Base-by-base conservation (phyloP, 2,113 vertebrate species). In the Zosterops pallidus region DNA sequence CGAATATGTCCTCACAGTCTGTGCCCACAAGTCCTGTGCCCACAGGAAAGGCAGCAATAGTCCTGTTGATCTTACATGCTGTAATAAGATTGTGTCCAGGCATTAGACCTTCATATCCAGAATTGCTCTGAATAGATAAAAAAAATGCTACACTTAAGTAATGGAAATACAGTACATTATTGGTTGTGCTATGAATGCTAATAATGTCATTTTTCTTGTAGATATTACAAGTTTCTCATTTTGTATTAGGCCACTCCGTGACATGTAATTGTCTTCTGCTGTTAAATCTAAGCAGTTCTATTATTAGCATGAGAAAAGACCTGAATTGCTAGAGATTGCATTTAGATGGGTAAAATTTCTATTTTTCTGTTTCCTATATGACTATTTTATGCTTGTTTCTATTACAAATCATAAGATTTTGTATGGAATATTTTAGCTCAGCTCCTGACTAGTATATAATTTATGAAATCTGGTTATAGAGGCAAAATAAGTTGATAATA, bases 161-260 rank as follows among this genome's bases (percentile, higher is more conserved):
- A 94, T 75, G 69, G 75, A 83, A 93, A 69, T 72, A 39, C 1
- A 4, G 68, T 68, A 44, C 7, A 10, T 76, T 84, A 84, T n/a
- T 85, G 53, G 59, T 75, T 92, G 44, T 79, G 77, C 70, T 95
- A 44, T 94, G 88, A 94, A 95, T 95, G 70, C 41, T 93, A 92
- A 93, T 91, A 70, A 74, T 60, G 55, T 42, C 0, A 44, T 89
- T 96, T 91, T 96, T 85, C 71, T 89, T 74, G n/a, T 22, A 70
- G 91, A 44, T 91, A 77, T 63, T 89, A 37, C 31, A 86, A 90
- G 37, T 91, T 95, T 82, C 94, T 96, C 62, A 71, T 93, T 96
- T 89, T 88, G 31, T 75, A 75, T 87, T 91, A 68, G 71, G 69
- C 46, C 15, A 14, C 14, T 74, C 42, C 0, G 1, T 95, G 92